phyloP scores from a whole-genome alignment of 2,113 vertebrate species.

The Neodon shergylaensis region DNA sequence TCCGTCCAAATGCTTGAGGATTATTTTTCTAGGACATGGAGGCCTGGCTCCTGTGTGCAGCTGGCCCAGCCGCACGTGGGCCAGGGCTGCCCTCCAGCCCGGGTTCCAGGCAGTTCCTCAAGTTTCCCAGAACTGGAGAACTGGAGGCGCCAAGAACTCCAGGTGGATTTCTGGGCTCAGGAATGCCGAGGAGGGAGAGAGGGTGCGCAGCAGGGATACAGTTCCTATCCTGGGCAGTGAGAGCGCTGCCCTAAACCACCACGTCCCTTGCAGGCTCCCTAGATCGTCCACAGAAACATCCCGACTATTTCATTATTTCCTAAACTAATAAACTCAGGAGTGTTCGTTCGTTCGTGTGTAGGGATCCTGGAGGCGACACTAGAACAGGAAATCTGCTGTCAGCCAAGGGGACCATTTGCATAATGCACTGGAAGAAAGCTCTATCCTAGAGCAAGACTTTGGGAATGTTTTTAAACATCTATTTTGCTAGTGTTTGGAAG shows the following conservation, averaged over 20 bases:
- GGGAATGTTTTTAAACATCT: slow-evolving; percentile 46
- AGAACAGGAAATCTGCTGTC: slow-evolving; percentile 81
- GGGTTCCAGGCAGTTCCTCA: slow-evolving; percentile 33
- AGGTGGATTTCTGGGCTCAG: slow-evolving; percentile 43
- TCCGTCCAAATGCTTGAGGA: slow-evolving; percentile 16
- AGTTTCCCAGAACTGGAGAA: slow-evolving; percentile 68
- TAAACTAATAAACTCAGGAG: slow-evolving; percentile 81
- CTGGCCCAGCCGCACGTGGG: not conserved
- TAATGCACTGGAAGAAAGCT: slow-evolving; percentile 61
- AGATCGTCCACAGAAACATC: slow-evolving; percentile 62
- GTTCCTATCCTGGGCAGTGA: not conserved
- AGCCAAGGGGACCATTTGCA: slow-evolving; percentile 75
- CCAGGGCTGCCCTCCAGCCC: not conserved
- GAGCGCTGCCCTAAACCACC: not conserved
- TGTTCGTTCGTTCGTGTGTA: not conserved
- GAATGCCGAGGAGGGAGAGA: not conserved
- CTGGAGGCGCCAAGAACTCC: slow-evolving; percentile 44
- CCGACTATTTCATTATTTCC: slow-evolving; percentile 78
- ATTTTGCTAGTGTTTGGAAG: slow-evolving; percentile 47
- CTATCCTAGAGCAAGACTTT: slow-evolving; percentile 57
- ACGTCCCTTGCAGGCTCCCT: not conserved
- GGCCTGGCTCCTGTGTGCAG: not conserved
- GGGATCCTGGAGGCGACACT: slow-evolving; percentile 84
- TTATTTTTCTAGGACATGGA: slow-evolving; percentile 58
- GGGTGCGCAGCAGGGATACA: not conserved